Evolutionary conservation across 2,888 invertebrate species (phyloP).

Genomic region (Stenurella melanura): DNA sequence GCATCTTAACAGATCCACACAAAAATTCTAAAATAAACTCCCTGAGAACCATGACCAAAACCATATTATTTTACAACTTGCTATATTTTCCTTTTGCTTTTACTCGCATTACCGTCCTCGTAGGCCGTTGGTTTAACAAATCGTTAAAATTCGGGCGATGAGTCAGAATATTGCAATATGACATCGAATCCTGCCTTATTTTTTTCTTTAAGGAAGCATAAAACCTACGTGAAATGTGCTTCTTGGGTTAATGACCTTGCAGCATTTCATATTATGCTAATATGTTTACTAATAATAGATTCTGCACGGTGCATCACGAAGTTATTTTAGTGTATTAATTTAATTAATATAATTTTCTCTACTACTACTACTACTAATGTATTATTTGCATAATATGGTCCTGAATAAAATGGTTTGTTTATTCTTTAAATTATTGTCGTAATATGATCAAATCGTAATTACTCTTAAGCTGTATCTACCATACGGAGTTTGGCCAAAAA

Average conservation of each 20-base stretch:
- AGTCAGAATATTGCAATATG: constrained; percentile 8
- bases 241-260: constrained; percentile 46
- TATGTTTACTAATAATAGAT: constrained; percentile 44
- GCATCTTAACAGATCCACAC: too few species aligned
- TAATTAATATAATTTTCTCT: neutral
- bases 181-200: constrained; percentile 4
- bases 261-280: constrained; percentile 37
- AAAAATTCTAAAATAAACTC: too few species aligned
- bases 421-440: too few species aligned
- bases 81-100: neutral
- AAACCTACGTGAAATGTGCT: constrained; percentile 34
- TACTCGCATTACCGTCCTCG: neutral
- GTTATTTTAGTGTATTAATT: neutral
- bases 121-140: constrained; percentile 1
- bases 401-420: too few species aligned
- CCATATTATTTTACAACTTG: too few species aligned
- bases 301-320: constrained; percentile 15
- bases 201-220: constrained; percentile 14
- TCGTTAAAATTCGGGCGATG: constrained; percentile 11
- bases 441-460: too few species aligned
- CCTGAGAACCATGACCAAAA: too few species aligned
- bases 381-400: too few species aligned
- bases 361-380: too few species aligned
- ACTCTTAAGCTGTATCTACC: too few species aligned
- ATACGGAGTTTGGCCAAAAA: too few species aligned